Evolutionary conservation across 2,113 vertebrate species (phyloP), one percentile per base, ranked within the genome.

Genomic region (Phylloscopus whistleri): DNA sequence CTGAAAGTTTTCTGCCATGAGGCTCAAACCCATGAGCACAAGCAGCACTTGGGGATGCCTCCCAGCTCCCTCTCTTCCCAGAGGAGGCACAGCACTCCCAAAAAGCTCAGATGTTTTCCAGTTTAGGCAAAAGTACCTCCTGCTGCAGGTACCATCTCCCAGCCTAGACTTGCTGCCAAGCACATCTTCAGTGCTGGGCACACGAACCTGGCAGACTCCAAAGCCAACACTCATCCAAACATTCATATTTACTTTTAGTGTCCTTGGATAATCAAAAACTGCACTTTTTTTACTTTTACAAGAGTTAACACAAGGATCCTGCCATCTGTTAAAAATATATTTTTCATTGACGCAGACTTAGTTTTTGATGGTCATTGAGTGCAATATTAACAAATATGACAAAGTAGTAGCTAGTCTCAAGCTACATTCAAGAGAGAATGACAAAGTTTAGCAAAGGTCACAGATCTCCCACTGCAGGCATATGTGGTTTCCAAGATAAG

Each of bases 371-470:
- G 28, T 16, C 88, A 62, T 59, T 63, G 70, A 85, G 24, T 28
- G 15, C 24, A 59, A 8, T 79, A 84, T 72, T 64, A 87, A 82
- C 41, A 59, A 87, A 62, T 39, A 74, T 3, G 20, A 24, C 72
- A 59, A 11, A 5, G 21, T n/a, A 8, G 30, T 37, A 70, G 63
- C 43, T 83, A 48, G 10, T 51, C 37, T 80, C 8, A 63, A 39
- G 66, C 19, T 78, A 77, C 70, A 64, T 49, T 60, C 84, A 37
- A 84, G 75, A 52, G 21, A 88, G 27, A 20, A 67, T 63, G 59
- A 23, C 48, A 67, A 77, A 88, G 60, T 83, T 90, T 39, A 89
- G 56, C 48, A 90, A 86, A 89, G 79, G 83, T 93, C 90, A 74
- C 66, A 80, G 75, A 63, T 72, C 52, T 92, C 43, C 59, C 41